Conservation (phyloP, 2,797 vertebrate genomes). For the Cephalopachus bancanus region DNA sequence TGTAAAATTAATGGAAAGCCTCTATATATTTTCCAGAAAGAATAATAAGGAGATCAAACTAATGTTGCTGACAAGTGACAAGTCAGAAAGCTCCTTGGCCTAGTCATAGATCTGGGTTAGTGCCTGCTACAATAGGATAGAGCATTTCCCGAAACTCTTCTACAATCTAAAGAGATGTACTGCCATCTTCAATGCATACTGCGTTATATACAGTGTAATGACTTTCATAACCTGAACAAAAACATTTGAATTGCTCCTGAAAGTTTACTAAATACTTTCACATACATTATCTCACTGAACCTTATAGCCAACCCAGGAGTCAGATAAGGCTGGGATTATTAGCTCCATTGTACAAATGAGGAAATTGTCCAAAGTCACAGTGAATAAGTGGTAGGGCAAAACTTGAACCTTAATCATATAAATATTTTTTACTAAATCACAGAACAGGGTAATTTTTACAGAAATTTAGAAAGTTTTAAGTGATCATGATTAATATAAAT, state of each 20-base stretch:
- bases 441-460: slow-evolving; percentile 52
- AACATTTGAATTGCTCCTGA: not conserved
- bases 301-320: slow-evolving; percentile 44
- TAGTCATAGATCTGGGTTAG: not conserved
- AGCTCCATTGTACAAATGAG: slow-evolving; percentile 64
- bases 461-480: slow-evolving; percentile 56
- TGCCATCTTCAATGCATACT: not conserved
- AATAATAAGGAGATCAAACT: slow-evolving; percentile 45
- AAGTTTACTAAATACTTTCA: slow-evolving; percentile 61
- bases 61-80: not conserved
- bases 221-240: slow-evolving; percentile 48
- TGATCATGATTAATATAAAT: slow-evolving; percentile 20
- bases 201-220: not conserved
- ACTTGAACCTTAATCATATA: slow-evolving; percentile 44
- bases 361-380: slow-evolving; percentile 54
- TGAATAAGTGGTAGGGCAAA: slow-evolving; percentile 13
- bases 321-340: slow-evolving; percentile 43
- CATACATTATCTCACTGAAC: slow-evolving; percentile 45
- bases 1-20: not conserved
- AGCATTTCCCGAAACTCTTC: not conserved
- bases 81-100: not conserved
- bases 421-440: slow-evolving; percentile 59
- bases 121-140: not conserved
- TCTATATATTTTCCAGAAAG: slow-evolving; percentile 49
- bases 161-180: not conserved